Conservation (phyloP, 1,140 invertebrate species). For the Aporrectodea caliginosa region DNA sequence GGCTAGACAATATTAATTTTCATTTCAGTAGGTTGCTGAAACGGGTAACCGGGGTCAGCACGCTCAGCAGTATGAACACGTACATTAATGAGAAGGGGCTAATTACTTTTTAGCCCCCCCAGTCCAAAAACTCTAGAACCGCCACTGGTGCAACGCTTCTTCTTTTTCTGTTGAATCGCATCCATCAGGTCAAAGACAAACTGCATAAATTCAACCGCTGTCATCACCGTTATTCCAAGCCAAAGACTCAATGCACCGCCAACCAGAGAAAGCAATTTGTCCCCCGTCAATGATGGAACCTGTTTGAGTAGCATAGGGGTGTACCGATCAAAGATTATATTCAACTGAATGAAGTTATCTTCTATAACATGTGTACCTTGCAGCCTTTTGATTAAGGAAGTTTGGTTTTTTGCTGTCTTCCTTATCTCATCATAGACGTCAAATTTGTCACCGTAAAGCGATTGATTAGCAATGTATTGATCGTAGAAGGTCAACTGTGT, state of each 20-base stretch:
- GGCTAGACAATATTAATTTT: too few relatives aligned
- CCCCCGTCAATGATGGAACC: neutral
- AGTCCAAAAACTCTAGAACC: too few relatives aligned
- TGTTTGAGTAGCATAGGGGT: neutral
- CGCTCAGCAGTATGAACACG: too few relatives aligned
- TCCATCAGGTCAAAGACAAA: neutral
- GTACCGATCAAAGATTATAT: neutral
- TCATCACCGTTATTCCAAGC: slow-evolving; percentile 15
- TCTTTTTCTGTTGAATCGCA: neutral
- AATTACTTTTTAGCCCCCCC: too few relatives aligned
- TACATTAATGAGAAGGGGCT: too few relatives aligned
- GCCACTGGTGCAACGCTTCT: too few relatives aligned
- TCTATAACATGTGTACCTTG: neutral
- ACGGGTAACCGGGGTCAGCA: too few relatives aligned
- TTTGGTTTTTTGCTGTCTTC: neutral
- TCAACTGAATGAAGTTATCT: slow-evolving; percentile 3
- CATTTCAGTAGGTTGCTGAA: too few relatives aligned
- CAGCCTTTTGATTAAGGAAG: neutral
- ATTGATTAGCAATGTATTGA: neutral
- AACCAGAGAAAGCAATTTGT: neutral
- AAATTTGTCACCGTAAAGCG: neutral
- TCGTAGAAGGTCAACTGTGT: neutral
- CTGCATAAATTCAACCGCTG: neutral
- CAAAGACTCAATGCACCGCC: slow-evolving; percentile 16
- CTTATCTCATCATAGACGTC: neutral